phyloP scores from a whole-genome alignment of 2,797 vertebrate genomes.

The Presbytis comata region DNA sequence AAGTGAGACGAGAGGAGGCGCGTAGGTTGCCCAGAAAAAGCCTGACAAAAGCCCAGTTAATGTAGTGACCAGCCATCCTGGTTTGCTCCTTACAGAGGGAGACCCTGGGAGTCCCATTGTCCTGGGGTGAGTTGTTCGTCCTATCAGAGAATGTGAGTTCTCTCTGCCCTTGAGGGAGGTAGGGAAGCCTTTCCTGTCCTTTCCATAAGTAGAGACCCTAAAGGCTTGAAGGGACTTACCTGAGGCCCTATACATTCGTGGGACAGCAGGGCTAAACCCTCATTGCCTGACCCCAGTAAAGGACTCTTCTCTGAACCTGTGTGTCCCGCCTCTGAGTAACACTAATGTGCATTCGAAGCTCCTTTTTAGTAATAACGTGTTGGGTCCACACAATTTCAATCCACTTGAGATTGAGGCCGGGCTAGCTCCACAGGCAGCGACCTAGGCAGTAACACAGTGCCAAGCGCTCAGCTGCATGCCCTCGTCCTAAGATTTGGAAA shows the following conservation, averaged over 20 bases:
- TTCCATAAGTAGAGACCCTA: background rate
- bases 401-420: background rate
- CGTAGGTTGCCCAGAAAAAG: background rate
- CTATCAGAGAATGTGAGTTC: background rate
- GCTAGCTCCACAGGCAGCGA: background rate
- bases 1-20: background rate
- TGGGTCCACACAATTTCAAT: background rate
- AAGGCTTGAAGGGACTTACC: background rate
- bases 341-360: background rate
- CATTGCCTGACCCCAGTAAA: background rate
- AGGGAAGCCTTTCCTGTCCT: background rate
- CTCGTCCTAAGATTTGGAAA: background rate
- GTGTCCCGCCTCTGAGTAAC: background rate
- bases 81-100: background rate
- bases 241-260: background rate
- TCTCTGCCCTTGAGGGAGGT: background rate
- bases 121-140: background rate
- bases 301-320: background rate
- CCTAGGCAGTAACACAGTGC: no score
- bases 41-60: background rate
- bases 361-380: background rate
- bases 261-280: no score
- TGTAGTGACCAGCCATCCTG: background rate
- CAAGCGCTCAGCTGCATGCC: fast-evolving
- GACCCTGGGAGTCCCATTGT: background rate